These are phyloP conservation scores for Littorina saxatilis DNA, from an alignment of 1,140 invertebrate genomes.

Conservation along the genomic window DNA sequence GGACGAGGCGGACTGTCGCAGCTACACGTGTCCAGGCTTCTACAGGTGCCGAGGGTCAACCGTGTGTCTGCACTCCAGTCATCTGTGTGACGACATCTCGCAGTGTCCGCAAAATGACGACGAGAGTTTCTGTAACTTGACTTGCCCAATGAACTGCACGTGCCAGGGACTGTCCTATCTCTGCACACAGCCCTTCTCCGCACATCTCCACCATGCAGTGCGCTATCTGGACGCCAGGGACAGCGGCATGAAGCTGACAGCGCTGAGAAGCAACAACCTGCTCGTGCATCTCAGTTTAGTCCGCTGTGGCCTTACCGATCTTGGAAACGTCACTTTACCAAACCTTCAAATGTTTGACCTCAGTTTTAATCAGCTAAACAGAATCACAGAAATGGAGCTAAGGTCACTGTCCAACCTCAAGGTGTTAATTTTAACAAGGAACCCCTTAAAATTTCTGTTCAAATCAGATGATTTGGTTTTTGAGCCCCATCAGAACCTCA, in stretches of 20 bases:
- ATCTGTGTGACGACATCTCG: no score
- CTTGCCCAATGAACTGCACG: no score
- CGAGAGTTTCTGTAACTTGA: slow-evolving; percentile 18
- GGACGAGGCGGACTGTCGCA: no score
- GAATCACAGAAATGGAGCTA: neutral
- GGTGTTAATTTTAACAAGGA: neutral
- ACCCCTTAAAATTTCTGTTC: neutral
- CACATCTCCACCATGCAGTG: no score
- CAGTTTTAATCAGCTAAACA: neutral
- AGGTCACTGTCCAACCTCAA: neutral
- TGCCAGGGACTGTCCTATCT: no score
- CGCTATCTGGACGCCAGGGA: no score
- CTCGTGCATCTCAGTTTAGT: slow-evolving; percentile 21
- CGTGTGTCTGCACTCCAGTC: no score
- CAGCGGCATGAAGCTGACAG: neutral
- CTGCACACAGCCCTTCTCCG: no score
- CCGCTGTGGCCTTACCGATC: neutral
- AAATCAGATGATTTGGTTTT: no score
- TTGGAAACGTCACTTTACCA: neutral
- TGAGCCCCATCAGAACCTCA: neutral
- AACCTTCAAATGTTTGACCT: slow-evolving; percentile 13
- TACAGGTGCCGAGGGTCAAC: no score
- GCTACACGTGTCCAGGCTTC: no score
- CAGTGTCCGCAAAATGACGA: no score
- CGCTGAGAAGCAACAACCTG: neutral